phyloP scores from a whole-genome alignment of 1,140 invertebrate species.

The Zaprionus gabonicus region DNA sequence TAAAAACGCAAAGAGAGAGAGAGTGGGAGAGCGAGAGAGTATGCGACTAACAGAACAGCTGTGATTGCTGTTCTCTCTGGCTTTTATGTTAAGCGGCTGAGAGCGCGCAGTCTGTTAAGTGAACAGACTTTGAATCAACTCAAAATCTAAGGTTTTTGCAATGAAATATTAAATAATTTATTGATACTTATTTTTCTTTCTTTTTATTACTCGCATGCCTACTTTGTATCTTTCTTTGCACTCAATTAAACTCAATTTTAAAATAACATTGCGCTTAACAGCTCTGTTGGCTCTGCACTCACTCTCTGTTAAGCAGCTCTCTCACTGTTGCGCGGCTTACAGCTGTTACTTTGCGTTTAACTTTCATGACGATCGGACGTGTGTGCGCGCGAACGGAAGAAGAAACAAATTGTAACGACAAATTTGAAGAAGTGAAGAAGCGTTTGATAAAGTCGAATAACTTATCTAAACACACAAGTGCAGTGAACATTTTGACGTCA shows the following conservation, averaged over 20 bases:
- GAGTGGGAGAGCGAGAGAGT: slow-evolving; percentile 9
- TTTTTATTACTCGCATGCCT: not conserved
- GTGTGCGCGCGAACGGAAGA: slow-evolving; percentile 37
- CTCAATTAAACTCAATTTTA: not conserved
- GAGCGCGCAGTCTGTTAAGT: slow-evolving; percentile 24
- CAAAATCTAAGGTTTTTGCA: not conserved
- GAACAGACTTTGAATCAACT: not conserved
- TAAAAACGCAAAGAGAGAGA: slow-evolving; percentile 46
- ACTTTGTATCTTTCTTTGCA: not conserved
- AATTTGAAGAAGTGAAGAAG: slow-evolving; percentile 12
- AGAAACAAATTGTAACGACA: slow-evolving; percentile 35
- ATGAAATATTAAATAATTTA: not conserved
- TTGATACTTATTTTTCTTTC: not conserved
- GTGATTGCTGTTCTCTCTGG: not conserved
- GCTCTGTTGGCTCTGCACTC: too few relatives aligned
- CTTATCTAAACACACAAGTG: slow-evolving; percentile 38
- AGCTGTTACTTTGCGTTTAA: slow-evolving; percentile 43
- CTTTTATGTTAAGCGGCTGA: slow-evolving; percentile 17
- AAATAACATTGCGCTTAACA: slow-evolving; percentile 12
- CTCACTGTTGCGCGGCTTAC: slow-evolving; percentile 13
- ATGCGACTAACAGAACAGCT: slow-evolving; percentile 11
- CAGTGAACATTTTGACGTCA: slow-evolving; percentile 55
- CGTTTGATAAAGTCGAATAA: slow-evolving; percentile 39
- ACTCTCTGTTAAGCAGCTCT: too few relatives aligned
- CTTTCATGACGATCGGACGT: slow-evolving; percentile 50